These are phyloP conservation scores for Hyperoplus lanceolatus DNA, from an alignment of 2,797 vertebrate genomes.

Conservation along the genomic window DNA sequence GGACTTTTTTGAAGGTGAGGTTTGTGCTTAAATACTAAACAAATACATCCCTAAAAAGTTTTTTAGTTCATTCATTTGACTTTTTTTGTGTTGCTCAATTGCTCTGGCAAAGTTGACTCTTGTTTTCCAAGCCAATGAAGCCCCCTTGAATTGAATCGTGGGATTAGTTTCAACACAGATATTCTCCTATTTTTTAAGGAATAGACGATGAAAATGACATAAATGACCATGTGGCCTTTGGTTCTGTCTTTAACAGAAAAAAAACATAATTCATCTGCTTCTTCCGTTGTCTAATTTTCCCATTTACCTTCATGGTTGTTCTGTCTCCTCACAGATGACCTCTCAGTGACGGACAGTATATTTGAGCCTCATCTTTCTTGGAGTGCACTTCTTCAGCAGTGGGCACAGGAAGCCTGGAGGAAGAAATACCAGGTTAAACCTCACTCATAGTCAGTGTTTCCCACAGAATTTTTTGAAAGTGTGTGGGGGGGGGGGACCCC, in stretches of 20 bases:
- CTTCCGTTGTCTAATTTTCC: neutral
- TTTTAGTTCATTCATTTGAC: too few relatives aligned
- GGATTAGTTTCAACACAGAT: neutral
- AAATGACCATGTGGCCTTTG: neutral
- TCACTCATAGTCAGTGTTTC: too few relatives aligned
- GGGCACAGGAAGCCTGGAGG: constrained; percentile 58
- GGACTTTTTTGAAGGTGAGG: constrained; percentile 66
- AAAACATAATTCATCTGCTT: neutral
- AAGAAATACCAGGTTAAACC: constrained; percentile 76
- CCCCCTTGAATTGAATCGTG: neutral
- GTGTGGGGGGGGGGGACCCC: too few relatives aligned
- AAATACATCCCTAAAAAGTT: too few relatives aligned
- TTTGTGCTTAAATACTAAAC: neutral
- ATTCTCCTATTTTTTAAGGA: neutral
- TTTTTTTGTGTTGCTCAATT: too few relatives aligned
- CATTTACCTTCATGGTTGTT: neutral
- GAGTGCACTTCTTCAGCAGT: constrained; percentile 54
- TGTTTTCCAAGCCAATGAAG: too few relatives aligned
- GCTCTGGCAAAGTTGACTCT: too few relatives aligned
- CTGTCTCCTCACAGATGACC: constrained; percentile 32
- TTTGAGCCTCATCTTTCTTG: constrained; percentile 55
- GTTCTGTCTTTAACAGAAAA: neutral
- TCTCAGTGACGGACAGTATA: constrained; percentile 16
- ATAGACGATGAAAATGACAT: neutral
- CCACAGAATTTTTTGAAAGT: too few relatives aligned